Evolutionary conservation across 2,113 vertebrate genomes (phyloP), one percentile per base, ranked within the genome.

Genomic region (Paradisaea rubra): DNA sequence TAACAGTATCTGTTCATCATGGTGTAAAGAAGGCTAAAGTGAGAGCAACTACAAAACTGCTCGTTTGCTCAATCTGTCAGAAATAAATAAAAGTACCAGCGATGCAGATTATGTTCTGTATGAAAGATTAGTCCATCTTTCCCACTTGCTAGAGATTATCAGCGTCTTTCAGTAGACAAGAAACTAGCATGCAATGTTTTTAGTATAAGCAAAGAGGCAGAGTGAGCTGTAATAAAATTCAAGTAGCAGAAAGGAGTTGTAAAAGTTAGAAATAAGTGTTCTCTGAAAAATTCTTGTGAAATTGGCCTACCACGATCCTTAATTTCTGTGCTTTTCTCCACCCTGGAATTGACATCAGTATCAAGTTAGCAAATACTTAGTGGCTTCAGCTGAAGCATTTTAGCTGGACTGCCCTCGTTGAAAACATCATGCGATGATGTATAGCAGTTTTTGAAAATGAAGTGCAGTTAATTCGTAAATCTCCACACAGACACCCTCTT

Each of bases 351-450:
- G 4, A 76, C 88, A 86, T 91, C 87, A 91, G 22, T 85, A 79
- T 95, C 85, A 93, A 90, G 82, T 95, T 91, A 93, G 74, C 68
- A 93, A 93, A 93, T 70, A 77, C 24, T 86, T 95, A 72, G 66
- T 60, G 73, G 63, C 88, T 96, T 94, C 76, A 88, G 79, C 66
- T 93, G 84, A 89, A 87, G 53, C 24, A 35, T 87, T 95, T 89
- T 81, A 85, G 57, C 52, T 91, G 37, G 7, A 27, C 56, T 95
- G 44, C 23, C 70, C n/a, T 85, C 7, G 57, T 17, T 93, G 81
- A 93, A 91, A 89, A 88, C 71, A 65, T 1, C 4, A 61, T 61
- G 42, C 1, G 9, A 72, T 93, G 73, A 89, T 77, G 81, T 93
- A 85, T 54, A 88, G 33, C 70, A 96, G 57, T 65, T 91, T 89